phyloP scores from a whole-genome alignment of 92 coral and sea anemone genomes.

The Siderastrea siderea region DNA sequence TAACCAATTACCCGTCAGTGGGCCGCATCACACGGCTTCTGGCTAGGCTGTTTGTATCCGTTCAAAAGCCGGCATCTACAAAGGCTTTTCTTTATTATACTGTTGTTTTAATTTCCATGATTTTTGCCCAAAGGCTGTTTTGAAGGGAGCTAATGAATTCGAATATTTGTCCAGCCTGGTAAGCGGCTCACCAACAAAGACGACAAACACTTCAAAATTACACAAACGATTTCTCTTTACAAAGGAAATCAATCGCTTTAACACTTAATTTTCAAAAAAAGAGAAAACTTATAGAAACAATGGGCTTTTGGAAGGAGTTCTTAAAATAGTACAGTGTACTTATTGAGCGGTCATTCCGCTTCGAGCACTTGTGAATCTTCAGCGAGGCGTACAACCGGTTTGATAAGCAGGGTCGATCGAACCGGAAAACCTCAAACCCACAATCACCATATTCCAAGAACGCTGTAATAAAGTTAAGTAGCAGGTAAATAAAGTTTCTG shows the following conservation, averaged over 20 bases:
- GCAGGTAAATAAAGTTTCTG: neutral
- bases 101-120: slow-evolving; percentile 59
- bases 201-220: neutral
- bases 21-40: slow-evolving; percentile 47
- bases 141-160: slow-evolving; percentile 50
- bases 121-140: slow-evolving; percentile 74
- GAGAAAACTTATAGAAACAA: slow-evolving; percentile 64
- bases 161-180: slow-evolving; percentile 15
- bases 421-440: slow-evolving; percentile 9
- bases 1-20: slow-evolving; percentile 59
- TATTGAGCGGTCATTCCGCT: slow-evolving; percentile 27
- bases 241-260: slow-evolving; percentile 64
- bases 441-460: neutral
- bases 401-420: neutral
- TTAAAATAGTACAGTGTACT: slow-evolving; percentile 41
- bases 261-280: slow-evolving; percentile 47
- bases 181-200: slow-evolving; percentile 27
- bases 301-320: slow-evolving; percentile 44
- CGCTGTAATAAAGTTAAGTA: slow-evolving; percentile 4
- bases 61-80: slow-evolving; percentile 74
- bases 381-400: slow-evolving; percentile 34
- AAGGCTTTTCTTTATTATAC: slow-evolving; percentile 59
- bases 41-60: slow-evolving; percentile 48
- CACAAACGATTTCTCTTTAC: slow-evolving; percentile 17
- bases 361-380: neutral